Evolutionary conservation across 1,140 invertebrate genomes (phyloP).

Genomic region (Pristionchus pacificus): DNA sequence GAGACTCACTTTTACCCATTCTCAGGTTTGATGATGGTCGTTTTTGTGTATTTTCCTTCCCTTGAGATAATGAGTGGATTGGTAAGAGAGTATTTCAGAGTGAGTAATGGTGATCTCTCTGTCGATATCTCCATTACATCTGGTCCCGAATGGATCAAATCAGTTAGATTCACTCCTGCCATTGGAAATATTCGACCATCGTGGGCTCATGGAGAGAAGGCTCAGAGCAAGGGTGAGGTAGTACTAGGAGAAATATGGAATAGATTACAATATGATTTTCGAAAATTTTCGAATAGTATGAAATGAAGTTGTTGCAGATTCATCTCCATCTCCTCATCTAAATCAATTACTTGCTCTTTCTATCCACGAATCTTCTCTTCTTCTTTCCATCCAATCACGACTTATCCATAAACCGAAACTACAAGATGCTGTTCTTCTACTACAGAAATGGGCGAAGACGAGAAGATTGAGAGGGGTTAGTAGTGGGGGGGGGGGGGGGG

Average conservation of each 20-base stretch:
- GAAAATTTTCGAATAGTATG: too few species aligned
- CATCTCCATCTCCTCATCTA: background rate
- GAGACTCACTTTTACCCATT: background rate
- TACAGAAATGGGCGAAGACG: background rate
- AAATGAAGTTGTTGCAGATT: background rate
- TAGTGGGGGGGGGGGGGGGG: background rate
- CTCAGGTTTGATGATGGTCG: background rate
- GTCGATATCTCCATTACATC: background rate
- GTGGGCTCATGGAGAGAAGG: background rate
- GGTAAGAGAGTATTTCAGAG: background rate
- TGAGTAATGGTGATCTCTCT: background rate
- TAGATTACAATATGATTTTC: too few species aligned
- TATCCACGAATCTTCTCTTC: background rate
- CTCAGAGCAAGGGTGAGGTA: background rate
- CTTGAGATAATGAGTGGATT: too few species aligned
- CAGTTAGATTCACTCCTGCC: background rate
- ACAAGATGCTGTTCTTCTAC: background rate
- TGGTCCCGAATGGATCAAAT: background rate
- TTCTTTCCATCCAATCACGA: background rate
- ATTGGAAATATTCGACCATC: background rate
- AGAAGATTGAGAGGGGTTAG: background rate
- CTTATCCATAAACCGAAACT: background rate
- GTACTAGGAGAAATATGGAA: too few species aligned
- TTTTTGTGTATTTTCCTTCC: too few species aligned
- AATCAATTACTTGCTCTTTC: background rate